A percentile compares a stretch with the other conserved stretches of the same genome.
Conservation (phyloP, 2,888 invertebrate genomes). For the Polyploca ridens region DNA sequence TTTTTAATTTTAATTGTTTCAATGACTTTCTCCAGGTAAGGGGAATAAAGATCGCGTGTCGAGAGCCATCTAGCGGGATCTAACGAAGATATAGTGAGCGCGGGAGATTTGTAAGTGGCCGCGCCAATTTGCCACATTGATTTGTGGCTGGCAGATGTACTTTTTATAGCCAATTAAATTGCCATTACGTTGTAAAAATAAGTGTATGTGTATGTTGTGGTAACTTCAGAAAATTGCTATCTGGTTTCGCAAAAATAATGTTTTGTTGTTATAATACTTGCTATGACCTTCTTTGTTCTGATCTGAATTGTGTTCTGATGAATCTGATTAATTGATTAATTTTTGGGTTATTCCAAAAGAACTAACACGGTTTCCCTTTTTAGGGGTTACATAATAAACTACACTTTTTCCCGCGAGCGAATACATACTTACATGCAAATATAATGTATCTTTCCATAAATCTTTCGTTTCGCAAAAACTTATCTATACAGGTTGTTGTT, state of each 20-base stretch:
- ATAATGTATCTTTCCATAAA: no score
- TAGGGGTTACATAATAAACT: no score
- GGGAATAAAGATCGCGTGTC: constrained; percentile 58
- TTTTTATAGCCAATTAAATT: constrained; percentile 60
- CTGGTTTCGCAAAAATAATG: background rate
- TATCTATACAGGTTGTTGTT: no score
- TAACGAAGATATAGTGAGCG: constrained; percentile 67
- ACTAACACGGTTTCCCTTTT: no score
- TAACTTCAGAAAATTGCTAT: background rate
- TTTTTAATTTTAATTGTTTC: constrained; percentile 1
- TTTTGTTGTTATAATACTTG: background rate
- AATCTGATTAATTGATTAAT: no score
- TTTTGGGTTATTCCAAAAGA: no score
- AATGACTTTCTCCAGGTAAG: constrained; percentile 14
- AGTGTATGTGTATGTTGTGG: constrained; percentile 15
- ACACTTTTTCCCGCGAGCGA: no score
- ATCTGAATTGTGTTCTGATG: no score
- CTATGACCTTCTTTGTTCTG: no score
- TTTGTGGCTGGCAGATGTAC: constrained; percentile 52
- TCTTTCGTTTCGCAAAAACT: no score
- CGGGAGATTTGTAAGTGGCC: constrained; percentile 46
- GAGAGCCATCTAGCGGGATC: constrained; percentile 55
- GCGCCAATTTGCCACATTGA: constrained; percentile 54
- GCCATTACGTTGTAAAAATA: constrained; percentile 39
- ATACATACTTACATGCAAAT: no score